Percentiles rank a stretch among this genome's conserved stretches.
phyloP scores from a whole-genome alignment of 2,113 vertebrate species.

The Neotoma lepida region DNA sequence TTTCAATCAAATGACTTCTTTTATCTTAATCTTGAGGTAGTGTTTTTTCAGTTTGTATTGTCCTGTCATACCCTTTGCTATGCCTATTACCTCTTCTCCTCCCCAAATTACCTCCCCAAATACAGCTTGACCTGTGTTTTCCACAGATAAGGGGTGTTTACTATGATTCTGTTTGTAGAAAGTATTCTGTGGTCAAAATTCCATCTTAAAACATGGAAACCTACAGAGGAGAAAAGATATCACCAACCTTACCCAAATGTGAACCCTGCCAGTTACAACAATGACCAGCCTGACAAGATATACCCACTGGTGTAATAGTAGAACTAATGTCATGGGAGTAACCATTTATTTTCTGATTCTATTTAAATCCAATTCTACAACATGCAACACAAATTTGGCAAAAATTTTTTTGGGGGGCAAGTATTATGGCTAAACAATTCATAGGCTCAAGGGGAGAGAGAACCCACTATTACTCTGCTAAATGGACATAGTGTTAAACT shows the following conservation, averaged over 20 bases:
- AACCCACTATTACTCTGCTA: neutral
- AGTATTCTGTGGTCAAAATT: neutral
- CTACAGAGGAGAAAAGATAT: neutral
- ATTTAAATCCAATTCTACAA: neutral
- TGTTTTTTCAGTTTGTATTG: neutral
- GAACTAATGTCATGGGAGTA: neutral
- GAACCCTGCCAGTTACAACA: neutral
- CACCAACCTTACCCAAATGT: neutral
- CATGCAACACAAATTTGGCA: neutral
- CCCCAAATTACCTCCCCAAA: neutral
- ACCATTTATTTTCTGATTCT: neutral
- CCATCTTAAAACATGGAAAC: constrained; percentile 12
- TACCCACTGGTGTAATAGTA: neutral
- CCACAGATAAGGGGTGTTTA: neutral
- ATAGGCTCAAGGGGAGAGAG: neutral
- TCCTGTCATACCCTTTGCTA: neutral
- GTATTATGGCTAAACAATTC: neutral
- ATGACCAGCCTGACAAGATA: neutral
- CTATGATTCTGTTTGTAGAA: neutral
- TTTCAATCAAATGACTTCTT: neutral
- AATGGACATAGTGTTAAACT: neutral
- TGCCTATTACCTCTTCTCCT: neutral
- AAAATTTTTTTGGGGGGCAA: neutral
- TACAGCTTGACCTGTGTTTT: neutral
- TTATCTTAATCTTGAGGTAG: neutral